Base-by-base conservation (phyloP, 2,888 invertebrate genomes). In the Sialis fuliginosa region DNA sequence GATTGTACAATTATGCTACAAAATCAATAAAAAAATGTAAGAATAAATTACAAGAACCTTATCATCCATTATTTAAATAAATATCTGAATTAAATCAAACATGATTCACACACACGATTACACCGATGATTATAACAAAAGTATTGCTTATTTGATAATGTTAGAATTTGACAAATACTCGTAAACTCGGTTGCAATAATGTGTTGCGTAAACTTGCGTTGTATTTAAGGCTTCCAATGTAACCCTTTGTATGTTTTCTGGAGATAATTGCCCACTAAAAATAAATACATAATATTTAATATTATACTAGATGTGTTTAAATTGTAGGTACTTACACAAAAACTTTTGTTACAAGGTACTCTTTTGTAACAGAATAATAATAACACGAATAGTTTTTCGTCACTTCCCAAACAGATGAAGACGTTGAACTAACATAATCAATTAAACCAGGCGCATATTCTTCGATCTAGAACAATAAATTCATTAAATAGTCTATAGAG, bases 101-200 rank as follows among this genome's bases (percentile, higher is more conserved):
- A 22, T 22, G 22, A 22, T 22, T 22, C 22, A 22, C 22, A 22
- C 22, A 22, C 22, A 22, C 22, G 22, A 22, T 22, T 22, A 22
- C 22, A 22, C 22, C 22, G 22, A 22, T 22, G 22, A 22, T 22
- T 22, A 22, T 22, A 22, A 22, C 22, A 22, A 22, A 22, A 22
- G 22, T 22, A 22, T 22, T 22, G 22, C 22, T 22, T 22, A 22
- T 22, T 22, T 6, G 45, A 9, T 13, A 45, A 22, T 12, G 37
- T 30, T 62, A 84, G 78, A 35, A 85, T 78, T 71, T 22, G 22
- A 22, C 22, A 22, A 22, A 22, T 91, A 82, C 66, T 87, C 73
- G 62, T 81, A 77, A 54, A 84, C 73, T 79, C 82, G 82, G 58
- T 77, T 74, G 60, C 79, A 81, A 57, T 80, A 84, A 52, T 80